Conservation (phyloP, 2,113 vertebrate species). For the Stegostoma tigrinum region DNA sequence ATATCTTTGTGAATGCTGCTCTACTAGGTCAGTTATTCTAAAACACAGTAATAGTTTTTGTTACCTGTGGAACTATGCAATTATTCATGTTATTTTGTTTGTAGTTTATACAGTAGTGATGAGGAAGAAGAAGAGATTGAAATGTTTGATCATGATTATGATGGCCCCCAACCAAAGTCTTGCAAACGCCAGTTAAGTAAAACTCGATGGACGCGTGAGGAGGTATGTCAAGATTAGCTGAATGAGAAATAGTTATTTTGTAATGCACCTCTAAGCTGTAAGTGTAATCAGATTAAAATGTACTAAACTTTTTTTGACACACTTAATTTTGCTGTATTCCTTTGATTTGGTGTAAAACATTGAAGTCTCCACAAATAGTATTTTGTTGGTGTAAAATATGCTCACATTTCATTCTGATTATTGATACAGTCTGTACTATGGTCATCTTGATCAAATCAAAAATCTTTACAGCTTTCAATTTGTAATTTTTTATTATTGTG, state of each 20-base stretch:
- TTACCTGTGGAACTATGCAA: neutral
- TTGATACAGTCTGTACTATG: neutral
- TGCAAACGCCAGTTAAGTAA: conserved; percentile 93
- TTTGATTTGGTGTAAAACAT: neutral
- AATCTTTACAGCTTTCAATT: neutral
- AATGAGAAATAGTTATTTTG: neutral
- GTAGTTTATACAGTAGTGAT: conserved; percentile 94
- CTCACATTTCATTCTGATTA: neutral
- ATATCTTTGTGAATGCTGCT: neutral
- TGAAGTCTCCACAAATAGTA: neutral
- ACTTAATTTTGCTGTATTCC: neutral
- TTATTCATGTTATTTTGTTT: conserved; percentile 39
- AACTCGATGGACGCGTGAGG: conserved; percentile 95
- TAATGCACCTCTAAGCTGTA: neutral
- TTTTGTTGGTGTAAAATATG: neutral
- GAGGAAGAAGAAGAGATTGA: conserved; percentile 94
- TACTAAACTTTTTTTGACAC: too few species aligned
- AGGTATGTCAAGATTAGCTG: conserved; percentile 61
- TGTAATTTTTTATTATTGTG: too few species aligned
- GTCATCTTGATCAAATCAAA: neutral
- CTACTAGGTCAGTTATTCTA: neutral
- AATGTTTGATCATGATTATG: conserved; percentile 94
- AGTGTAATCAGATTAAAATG: neutral
- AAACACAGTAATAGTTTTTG: neutral
- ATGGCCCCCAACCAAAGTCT: conserved; percentile 77